phyloP scores from a whole-genome alignment of 1,140 invertebrate genomes.

The Lethrus apterus region DNA sequence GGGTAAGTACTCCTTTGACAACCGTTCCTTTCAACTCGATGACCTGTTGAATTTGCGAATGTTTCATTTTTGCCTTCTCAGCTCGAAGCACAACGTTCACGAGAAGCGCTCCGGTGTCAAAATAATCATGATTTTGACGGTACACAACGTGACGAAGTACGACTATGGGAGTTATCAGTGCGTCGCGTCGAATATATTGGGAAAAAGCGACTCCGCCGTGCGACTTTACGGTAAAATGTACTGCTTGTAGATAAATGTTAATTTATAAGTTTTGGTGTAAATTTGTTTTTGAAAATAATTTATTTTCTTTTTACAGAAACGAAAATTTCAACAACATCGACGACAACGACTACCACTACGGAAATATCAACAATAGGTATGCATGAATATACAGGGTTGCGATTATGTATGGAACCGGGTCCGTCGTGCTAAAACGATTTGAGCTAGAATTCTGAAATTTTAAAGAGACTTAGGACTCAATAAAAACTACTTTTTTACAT shows the following conservation, averaged over 20 bases:
- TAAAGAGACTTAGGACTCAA: no score
- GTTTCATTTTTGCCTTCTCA: no score
- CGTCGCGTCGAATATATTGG: constrained; percentile 63
- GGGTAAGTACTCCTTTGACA: no score
- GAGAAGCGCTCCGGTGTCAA: constrained; percentile 50
- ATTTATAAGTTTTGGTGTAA: no score
- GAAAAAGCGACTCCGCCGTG: constrained; percentile 58
- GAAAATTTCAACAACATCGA: constrained; percentile 48
- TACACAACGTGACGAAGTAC: constrained; percentile 52
- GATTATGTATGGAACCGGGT: no score
- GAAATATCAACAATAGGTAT: constrained; percentile 47
- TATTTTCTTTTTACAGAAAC: constrained; percentile 45
- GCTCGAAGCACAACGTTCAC: constrained; percentile 50
- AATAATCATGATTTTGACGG: constrained; percentile 57
- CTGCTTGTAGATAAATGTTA: no score
- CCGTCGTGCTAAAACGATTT: no score
- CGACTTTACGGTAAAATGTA: constrained; percentile 58
- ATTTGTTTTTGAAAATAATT: not conserved
- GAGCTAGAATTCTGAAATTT: no score
- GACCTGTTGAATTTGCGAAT: constrained; percentile 5
- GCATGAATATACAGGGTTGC: no score
- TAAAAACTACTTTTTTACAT: no score
- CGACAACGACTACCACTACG: constrained; percentile 47
- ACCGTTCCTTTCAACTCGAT: constrained; percentile 2
- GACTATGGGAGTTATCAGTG: constrained; percentile 69